Evolutionary conservation across 2,888 invertebrate genomes (phyloP), one percentile per base, ranked within the genome.

Genomic region (Parnassius mnemosyne): DNA sequence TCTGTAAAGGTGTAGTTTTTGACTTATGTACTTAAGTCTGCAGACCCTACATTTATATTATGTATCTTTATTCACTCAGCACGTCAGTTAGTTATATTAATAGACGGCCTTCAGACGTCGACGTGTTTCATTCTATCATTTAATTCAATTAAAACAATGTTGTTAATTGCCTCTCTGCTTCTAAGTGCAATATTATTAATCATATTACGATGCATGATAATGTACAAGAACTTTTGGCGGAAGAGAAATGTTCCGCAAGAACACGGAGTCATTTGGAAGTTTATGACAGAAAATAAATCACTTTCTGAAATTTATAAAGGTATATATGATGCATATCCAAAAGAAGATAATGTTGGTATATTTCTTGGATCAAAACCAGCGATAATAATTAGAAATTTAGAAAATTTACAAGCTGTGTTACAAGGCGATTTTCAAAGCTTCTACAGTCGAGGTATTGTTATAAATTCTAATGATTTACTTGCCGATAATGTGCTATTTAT

Each of bases 401-500:
- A 83, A 53, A 81, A 85, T 57, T 68, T 87, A 10, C 78, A 84
- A 71, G 71, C 79, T 1, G 80, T 87, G 2, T 60, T 86, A 9
- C 71, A 77, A 25, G 69, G 75, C 57, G 82, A 86, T 53, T 85
- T 85, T 41, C 78, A 80, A 67, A 83, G 75, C 59, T 87, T 87
- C 60, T 68, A 80, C 59, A 76, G 71, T 16, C 78, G 87, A 9
- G 87, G 87, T 5, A 72, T 84, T 9, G 52, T 62, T 1, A 65
- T 71, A 0, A 87, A 83, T 59, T 62, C 77, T 3, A 78, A 76
- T 42, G 87, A 88, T 60, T 51, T 75, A 9, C 63, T 88, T 44
- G 77, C 79, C 2, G 77, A 87, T 52, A 87, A 83, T 57, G 52
- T 87, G 2, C 63, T 87, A 3, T 79, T 85, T 12, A 81, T 77